phyloP scores from a whole-genome alignment of 2,797 vertebrate genomes.

The Chiloscyllium punctatum region DNA sequence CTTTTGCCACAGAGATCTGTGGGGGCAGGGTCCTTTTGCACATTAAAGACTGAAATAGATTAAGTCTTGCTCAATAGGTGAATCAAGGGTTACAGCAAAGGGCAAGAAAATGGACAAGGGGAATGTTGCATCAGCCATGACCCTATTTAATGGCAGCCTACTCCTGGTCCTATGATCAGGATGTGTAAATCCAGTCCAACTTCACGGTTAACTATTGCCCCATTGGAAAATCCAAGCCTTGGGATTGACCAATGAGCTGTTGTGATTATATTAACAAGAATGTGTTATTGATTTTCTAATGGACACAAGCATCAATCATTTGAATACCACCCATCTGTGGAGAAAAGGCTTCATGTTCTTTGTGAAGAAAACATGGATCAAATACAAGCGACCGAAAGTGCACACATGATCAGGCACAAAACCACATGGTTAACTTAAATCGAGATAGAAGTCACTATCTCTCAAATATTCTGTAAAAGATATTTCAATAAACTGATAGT shows the following conservation, averaged over 20 bases:
- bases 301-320: not conserved
- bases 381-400: not conserved
- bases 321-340: not conserved
- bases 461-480: not conserved
- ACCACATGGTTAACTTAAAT: not conserved
- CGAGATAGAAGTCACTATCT: not conserved
- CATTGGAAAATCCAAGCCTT: not conserved
- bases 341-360: not conserved
- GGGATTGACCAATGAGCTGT: not conserved
- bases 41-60: no score
- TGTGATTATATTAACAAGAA: not conserved
- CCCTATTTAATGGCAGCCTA: no score
- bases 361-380: not conserved
- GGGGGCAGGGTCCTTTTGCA: no score
- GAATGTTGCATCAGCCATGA: no score
- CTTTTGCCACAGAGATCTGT: no score
- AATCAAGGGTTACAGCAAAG: no score
- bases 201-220: no score
- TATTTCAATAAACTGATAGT: not conserved
- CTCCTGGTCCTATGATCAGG: no score
- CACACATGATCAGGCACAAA: not conserved
- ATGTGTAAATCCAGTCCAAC: no score
- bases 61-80: no score
- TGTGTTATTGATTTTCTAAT: not conserved
- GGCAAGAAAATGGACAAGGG: no score